These are phyloP conservation scores for Erpornis zantholeuca DNA, from an alignment of 2,113 vertebrate genomes.

Conservation along the genomic window DNA sequence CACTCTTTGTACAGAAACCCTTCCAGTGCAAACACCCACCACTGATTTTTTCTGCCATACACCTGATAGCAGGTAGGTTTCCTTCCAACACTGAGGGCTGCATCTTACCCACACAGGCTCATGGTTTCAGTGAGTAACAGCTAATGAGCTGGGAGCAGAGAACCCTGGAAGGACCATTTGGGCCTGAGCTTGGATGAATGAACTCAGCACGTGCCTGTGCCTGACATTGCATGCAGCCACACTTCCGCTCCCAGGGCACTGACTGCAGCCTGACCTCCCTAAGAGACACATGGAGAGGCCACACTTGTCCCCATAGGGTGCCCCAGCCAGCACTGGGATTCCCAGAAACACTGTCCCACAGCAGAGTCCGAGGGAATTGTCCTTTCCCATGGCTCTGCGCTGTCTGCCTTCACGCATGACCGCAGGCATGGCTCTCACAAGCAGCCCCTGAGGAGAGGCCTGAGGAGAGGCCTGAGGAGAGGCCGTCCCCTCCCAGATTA, in stretches of 20 bases:
- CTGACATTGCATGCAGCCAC: background rate
- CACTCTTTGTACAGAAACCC: background rate
- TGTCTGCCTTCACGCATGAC: background rate
- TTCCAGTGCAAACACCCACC: background rate
- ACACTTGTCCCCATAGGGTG: background rate
- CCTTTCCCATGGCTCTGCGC: background rate
- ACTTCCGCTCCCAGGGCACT: background rate
- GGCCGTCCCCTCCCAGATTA: background rate
- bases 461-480: background rate
- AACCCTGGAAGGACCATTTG: background rate
- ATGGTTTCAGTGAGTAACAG: background rate
- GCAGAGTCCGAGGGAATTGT: background rate
- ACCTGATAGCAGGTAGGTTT: background rate
- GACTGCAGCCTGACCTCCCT: background rate
- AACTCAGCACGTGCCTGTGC: background rate
- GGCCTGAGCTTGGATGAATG: background rate
- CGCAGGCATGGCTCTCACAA: fast-evolving
- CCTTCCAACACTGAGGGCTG: background rate
- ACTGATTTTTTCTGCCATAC: background rate
- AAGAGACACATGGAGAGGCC: background rate
- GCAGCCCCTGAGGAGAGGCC: background rate
- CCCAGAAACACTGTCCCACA: background rate
- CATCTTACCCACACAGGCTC: background rate
- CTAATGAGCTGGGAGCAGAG: background rate
- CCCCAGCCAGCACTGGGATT: background rate